Evolutionary conservation across 2,888 invertebrate species (phyloP).

Genomic region (Clitarchus hookeri): DNA sequence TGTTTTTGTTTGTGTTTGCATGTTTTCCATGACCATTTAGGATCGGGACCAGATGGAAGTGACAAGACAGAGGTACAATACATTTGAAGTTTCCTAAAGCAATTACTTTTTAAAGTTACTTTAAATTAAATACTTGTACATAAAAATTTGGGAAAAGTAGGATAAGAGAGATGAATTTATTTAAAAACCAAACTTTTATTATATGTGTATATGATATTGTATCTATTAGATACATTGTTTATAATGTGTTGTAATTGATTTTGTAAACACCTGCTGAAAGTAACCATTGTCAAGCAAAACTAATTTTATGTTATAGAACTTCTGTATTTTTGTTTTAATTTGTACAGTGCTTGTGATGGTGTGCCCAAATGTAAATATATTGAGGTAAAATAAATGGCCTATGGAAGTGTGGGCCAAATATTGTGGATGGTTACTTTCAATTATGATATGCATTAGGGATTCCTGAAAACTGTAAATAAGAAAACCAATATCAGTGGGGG

Average conservation of each 20-base stretch:
- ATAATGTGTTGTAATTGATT: constrained; percentile 17
- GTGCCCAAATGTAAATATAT: constrained; percentile 36
- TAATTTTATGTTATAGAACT: neutral
- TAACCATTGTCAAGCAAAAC: constrained; percentile 9
- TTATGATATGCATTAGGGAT: neutral
- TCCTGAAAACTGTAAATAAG: too few relatives aligned
- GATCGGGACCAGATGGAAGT: constrained; percentile 35
- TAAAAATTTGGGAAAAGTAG: constrained; percentile 14
- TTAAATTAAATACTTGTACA: constrained; percentile 14
- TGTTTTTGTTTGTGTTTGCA: neutral
- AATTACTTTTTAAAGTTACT: neutral
- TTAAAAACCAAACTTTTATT: constrained; percentile 12
- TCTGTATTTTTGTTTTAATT: constrained; percentile 31
- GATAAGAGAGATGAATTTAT: constrained; percentile 6
- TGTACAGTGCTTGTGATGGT: constrained; percentile 38
- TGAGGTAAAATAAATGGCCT: constrained; percentile 24
- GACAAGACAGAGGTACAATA: constrained; percentile 31
- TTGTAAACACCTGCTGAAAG: constrained; percentile 11
- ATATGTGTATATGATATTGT: neutral
- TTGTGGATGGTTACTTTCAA: neutral
- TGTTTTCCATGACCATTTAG: constrained; percentile 33
- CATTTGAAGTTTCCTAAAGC: neutral
- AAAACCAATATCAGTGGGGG: too few relatives aligned
- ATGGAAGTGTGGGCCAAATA: constrained; percentile 26
- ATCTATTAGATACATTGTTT: constrained; percentile 14